Percentiles rank a stretch among this genome's conserved stretches.
These are phyloP conservation scores for Brachypalpus laphriformis DNA, from an alignment of 2,888 invertebrate genomes.

Conservation along the genomic window DNA sequence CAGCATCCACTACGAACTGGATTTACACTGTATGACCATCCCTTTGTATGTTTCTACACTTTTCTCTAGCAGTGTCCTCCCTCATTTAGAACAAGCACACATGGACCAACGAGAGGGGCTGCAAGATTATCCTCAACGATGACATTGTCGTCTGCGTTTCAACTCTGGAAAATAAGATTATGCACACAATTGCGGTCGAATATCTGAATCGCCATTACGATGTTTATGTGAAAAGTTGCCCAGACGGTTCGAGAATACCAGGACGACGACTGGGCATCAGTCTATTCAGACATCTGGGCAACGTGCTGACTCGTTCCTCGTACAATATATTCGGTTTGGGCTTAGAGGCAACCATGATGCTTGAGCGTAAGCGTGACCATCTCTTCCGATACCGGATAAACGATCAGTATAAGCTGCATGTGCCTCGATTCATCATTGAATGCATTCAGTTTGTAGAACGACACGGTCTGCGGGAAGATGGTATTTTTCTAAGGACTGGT, in stretches of 20 bases:
- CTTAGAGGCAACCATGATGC: neutral
- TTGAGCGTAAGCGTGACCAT: neutral
- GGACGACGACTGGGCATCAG: too few relatives aligned
- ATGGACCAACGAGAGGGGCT: neutral
- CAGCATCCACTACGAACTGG: too few relatives aligned
- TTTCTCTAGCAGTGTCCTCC: too few relatives aligned
- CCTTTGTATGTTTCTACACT: too few relatives aligned
- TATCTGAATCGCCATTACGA: too few relatives aligned
- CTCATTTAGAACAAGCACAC: neutral
- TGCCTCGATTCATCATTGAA: neutral
- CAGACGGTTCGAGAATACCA: too few relatives aligned
- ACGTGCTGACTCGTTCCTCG: too few relatives aligned
- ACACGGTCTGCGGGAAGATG: neutral
- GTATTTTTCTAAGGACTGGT: neutral
- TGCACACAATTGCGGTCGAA: neutral
- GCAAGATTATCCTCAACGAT: neutral
- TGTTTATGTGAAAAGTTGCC: too few relatives aligned
- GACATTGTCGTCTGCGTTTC: neutral
- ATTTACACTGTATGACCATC: too few relatives aligned
- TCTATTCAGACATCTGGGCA: too few relatives aligned
- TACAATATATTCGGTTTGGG: neutral
- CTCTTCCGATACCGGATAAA: neutral
- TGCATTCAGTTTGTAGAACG: neutral
- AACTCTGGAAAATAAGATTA: neutral
- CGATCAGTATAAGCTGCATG: neutral